Percentiles rank a stretch among this genome's conserved stretches.
phyloP scores from a whole-genome alignment of 2,797 vertebrate genomes.

The Sus cebifrons region DNA sequence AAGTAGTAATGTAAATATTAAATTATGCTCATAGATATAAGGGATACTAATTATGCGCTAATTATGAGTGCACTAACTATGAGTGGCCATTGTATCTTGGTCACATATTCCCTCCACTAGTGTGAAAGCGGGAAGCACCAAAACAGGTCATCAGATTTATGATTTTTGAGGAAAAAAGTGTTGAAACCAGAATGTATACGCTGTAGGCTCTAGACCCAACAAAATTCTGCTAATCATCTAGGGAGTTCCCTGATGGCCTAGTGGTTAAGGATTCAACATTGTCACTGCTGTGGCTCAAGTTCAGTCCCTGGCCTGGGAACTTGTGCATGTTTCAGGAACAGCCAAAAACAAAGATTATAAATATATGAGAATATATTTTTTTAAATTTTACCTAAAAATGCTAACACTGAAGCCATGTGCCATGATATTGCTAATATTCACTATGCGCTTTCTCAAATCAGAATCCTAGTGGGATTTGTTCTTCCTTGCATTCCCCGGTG shows the following conservation, averaged over 20 bases:
- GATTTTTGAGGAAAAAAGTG: background rate
- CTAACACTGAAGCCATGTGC: background rate
- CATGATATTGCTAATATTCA: background rate
- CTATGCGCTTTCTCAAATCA: background rate
- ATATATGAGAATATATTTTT: too few species aligned
- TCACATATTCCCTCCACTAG: background rate
- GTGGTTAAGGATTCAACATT: too few species aligned
- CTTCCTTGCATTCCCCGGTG: background rate
- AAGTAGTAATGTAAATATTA: constrained; percentile 1
- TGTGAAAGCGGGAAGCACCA: background rate
- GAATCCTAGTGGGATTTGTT: background rate
- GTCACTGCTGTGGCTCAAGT: too few species aligned
- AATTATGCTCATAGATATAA: constrained; percentile 22
- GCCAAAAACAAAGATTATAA: too few species aligned
- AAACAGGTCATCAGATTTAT: background rate
- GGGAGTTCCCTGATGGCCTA: too few species aligned
- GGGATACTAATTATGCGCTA: background rate
- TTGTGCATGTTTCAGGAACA: too few species aligned
- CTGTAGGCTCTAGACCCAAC: background rate
- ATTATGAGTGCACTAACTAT: too few species aligned
- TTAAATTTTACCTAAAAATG: background rate
- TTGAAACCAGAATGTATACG: background rate
- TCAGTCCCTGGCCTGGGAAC: too few species aligned
- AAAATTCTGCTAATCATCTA: background rate
- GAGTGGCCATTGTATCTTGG: background rate